phyloP scores from a whole-genome alignment of 1,140 invertebrate species.

The Episyrphus balteatus region DNA sequence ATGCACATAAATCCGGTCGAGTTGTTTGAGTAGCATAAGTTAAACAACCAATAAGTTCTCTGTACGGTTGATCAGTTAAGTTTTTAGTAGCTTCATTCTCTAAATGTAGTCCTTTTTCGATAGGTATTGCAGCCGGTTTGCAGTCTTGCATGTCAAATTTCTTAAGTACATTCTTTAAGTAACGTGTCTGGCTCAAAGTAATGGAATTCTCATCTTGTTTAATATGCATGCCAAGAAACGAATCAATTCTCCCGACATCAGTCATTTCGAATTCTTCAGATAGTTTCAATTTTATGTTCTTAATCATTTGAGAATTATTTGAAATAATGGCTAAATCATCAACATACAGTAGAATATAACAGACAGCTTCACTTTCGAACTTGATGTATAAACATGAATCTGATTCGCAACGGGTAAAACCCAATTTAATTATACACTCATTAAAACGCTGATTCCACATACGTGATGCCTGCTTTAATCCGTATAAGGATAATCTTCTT shows the following conservation, averaged over 20 bases:
- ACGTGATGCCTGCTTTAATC: slow-evolving; percentile 17
- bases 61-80: too few species aligned
- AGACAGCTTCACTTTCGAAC: background rate
- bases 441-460: slow-evolving; percentile 12
- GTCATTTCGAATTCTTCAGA: slow-evolving; percentile 33
- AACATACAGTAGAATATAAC: slow-evolving; percentile 26
- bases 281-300: slow-evolving; percentile 19
- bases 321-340: slow-evolving; percentile 29
- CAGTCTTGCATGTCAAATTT: slow-evolving; percentile 30
- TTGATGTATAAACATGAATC: background rate
- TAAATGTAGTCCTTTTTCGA: slow-evolving; percentile 19
- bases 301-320: slow-evolving; percentile 11
- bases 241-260: slow-evolving; percentile 18
- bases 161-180: slow-evolving; percentile 27
- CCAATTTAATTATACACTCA: background rate
- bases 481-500: slow-evolving; percentile 22
- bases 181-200: slow-evolving; percentile 22
- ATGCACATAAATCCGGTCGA: too few species aligned
- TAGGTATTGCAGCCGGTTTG: slow-evolving; percentile 23
- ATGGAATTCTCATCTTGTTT: slow-evolving; percentile 15
- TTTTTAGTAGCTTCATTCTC: slow-evolving; percentile 9
- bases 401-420: background rate
- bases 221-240: slow-evolving; percentile 31
- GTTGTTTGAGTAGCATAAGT: background rate
- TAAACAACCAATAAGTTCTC: background rate